Evolutionary conservation across 2,113 vertebrate genomes (phyloP), one percentile per base, ranked within the genome.

Genomic region (Epinephelus lanceolatus): DNA sequence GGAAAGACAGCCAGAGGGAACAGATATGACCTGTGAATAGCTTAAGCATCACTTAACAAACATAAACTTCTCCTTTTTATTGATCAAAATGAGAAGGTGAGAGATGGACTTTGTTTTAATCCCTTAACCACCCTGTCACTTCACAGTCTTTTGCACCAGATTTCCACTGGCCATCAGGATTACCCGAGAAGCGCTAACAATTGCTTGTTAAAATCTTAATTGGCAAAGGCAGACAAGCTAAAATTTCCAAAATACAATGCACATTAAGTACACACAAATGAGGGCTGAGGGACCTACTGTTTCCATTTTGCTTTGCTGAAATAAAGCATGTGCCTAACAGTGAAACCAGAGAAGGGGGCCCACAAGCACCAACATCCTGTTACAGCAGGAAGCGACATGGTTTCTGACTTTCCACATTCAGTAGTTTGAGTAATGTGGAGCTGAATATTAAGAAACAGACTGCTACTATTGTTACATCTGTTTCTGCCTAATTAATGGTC

Each of bases 101-200:
- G 5, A 27, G 9, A 72, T 14, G 1, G 4, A n/a, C 18, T 85
- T 76, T 61, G 27, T 65, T 66, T 47, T 63, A 77, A 76, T 59
- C n/a, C 45, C 27, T 5, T 15, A 47, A 15, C 1, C 4, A n/a
- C 15, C 14, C 21, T 67, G 61, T 56, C 23, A 40, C 49, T 25
- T 55, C 61, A 52, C 40, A 18, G 14, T 37, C 30, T 42, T 10
- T 68, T 6, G 4, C 51, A 14, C 69, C 47, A 25, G 17, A 42
- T 30, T 40, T 37, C 9, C 14, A 27, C 57, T 65, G 85, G 66
- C 71, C 37, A 42, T 88, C 76, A 79, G 55, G 60, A 81, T 88
- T 81, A 81, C 23, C 77, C 52, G 14, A 55, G 33, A 45, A 4
- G 18, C 40, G 21, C 18, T 17, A 47, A 30, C 5, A 47, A 55